Base-by-base conservation (phyloP, 2,797 vertebrate genomes). In the Pantherophis vulpinus region DNA sequence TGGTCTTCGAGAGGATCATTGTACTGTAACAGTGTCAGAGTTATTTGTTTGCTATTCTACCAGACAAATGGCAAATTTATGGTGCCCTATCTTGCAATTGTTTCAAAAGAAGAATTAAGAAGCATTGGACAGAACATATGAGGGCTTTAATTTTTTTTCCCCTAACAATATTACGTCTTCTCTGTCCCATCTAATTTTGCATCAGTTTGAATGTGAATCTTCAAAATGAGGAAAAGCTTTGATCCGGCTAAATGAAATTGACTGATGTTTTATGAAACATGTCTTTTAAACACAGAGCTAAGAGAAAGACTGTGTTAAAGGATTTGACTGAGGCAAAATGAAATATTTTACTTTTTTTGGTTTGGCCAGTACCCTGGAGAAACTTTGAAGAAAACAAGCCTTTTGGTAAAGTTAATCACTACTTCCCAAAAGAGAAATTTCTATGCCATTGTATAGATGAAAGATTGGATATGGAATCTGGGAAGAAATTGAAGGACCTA, bases 21-120 rank as follows among this genome's bases (percentile, higher is more conserved):
- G 95, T 96, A 96, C 96, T 97, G 96, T 87, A 96, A 95, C 95
- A 95, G 96, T 94, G 93, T 91, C 91, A 92, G 58, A 13, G 91
- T 89, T 96, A 86, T 94, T 94, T 93, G 10, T 91, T 87, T 86
- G 55, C 86, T 63, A 90, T 87, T 54, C 87, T 93, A 66, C 87
- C 93, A 56, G 23, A 55, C 89, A 92, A 94, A 93, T 95, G 89
- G 74, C 91, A 59, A 27, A 91, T 61, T 70, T 0, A 2, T 91
- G 58, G 95, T 89, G 55, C 12, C 92, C 55, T 92, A 92, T 90
- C 51, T 89, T 3, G 74, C 0, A 0, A 27, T 70, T 42, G 18
- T 83, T 87, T 1, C 5, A 1, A 90, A 74, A 18, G 92, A 88
- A 27, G 11, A n/a, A 93, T 96, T 93, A 70, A 92, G 95, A 92